Evolutionary conservation across 2,797 vertebrate species (phyloP).

Genomic region (Jordanella pulchra): DNA sequence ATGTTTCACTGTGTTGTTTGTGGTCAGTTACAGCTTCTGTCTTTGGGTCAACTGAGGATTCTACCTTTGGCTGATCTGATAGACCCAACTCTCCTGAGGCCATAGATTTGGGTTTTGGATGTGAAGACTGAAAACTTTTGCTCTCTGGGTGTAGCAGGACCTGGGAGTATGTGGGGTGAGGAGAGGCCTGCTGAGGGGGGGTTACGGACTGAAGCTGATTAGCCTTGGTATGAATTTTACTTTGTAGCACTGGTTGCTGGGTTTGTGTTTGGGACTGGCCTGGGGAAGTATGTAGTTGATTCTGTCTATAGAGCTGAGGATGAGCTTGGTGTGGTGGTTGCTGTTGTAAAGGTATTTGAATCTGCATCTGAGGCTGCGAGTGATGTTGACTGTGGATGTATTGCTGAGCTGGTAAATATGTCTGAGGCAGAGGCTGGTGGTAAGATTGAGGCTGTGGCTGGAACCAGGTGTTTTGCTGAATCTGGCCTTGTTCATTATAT

Average conservation of each 20-base stretch:
- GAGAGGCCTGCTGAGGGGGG: slow-evolving; percentile 34
- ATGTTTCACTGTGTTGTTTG: not conserved
- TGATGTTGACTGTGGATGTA: slow-evolving; percentile 34
- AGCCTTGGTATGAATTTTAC: slow-evolving; percentile 9
- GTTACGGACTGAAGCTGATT: slow-evolving; percentile 26
- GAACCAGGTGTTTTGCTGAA: slow-evolving; percentile 54
- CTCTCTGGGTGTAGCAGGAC: slow-evolving; percentile 16
- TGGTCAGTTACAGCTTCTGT: not conserved
- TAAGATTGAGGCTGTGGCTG: slow-evolving; percentile 38
- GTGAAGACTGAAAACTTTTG: slow-evolving; percentile 5
- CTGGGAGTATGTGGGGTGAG: slow-evolving; percentile 30
- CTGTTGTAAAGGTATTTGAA: slow-evolving; percentile 23
- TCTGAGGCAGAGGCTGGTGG: slow-evolving; percentile 43
- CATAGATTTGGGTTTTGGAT: slow-evolving; percentile 5
- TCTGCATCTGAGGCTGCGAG: slow-evolving; percentile 36
- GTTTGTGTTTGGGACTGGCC: slow-evolving; percentile 26
- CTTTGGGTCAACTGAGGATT: not conserved
- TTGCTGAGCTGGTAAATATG: slow-evolving; percentile 35
- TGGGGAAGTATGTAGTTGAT: slow-evolving; percentile 28
- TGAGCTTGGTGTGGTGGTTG: slow-evolving; percentile 18
- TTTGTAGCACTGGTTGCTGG: slow-evolving; percentile 24
- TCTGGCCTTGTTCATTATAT: slow-evolving; percentile 55
- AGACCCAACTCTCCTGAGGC: slow-evolving; percentile 11
- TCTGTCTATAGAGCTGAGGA: slow-evolving; percentile 23
- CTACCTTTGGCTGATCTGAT: not conserved